Evolutionary conservation across 1,140 invertebrate genomes (phyloP).

Genomic region (Conus ventricosus): DNA sequence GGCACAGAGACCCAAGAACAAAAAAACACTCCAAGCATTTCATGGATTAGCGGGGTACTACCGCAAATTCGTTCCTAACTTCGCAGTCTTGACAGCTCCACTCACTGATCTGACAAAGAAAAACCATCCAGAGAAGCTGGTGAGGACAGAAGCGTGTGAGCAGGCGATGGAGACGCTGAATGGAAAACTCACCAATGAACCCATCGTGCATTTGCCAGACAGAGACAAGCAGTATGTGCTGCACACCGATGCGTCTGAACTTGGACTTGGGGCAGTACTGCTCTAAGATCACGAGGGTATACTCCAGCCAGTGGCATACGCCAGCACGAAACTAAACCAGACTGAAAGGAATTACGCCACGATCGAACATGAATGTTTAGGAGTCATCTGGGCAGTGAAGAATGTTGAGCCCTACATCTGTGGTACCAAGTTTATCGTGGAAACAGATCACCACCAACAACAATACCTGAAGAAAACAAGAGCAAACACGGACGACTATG

Average conservation of each 20-base stretch:
- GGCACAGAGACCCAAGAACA: constrained; percentile 57
- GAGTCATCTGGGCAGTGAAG: background rate
- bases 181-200: background rate
- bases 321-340: background rate
- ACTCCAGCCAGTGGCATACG: background rate
- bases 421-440: background rate
- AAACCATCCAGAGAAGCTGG: too few species aligned
- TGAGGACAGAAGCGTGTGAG: background rate
- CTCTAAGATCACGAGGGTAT: too few species aligned
- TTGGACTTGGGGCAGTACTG: too few species aligned
- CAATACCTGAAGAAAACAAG: background rate
- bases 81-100: constrained; percentile 51
- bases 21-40: background rate
- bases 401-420: background rate
- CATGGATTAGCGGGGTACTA: constrained; percentile 70
- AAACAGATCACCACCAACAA: background rate
- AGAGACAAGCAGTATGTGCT: background rate
- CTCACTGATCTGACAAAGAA: background rate
- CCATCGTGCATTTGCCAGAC: background rate
- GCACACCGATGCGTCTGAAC: background rate
- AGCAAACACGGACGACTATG: background rate
- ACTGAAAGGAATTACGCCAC: background rate
- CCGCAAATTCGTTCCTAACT: constrained; percentile 67
- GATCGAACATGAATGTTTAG: background rate
- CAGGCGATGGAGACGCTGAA: background rate